A percentile compares a stretch with the other conserved stretches of the same genome.
These are phyloP conservation scores for Nycticryphes semicollaris DNA, from an alignment of 2,113 vertebrate genomes.

Conservation along the genomic window DNA sequence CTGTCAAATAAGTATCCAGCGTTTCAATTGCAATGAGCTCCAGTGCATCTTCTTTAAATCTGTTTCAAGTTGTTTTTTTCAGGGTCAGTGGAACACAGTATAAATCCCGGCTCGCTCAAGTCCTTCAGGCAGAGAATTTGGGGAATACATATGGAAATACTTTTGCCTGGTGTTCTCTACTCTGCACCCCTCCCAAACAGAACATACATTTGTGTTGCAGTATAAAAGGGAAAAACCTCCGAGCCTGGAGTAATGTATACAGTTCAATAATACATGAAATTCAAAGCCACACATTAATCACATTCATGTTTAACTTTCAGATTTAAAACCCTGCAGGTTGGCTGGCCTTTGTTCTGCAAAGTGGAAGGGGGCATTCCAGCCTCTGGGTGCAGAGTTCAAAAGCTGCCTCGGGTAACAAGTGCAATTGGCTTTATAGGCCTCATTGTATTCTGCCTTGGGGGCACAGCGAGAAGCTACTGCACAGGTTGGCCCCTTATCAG, in stretches of 20 bases:
- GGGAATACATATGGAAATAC: conserved; percentile 66
- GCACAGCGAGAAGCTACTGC: background rate
- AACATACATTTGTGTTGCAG: conserved; percentile 48
- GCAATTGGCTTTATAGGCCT: conserved; percentile 36
- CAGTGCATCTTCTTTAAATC: conserved; percentile 49
- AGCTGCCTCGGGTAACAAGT: conserved; percentile 63
- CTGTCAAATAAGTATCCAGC: conserved; percentile 31
- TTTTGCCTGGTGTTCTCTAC: conserved; percentile 48
- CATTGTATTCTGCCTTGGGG: conserved; percentile 6
- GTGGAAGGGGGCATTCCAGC: conserved; percentile 61
- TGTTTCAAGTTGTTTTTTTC: conserved; percentile 44
- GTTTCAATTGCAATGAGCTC: conserved; percentile 27
- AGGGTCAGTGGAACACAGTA: conserved; percentile 46
- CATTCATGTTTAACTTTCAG: conserved; percentile 53
- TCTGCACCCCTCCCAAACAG: conserved; percentile 43
- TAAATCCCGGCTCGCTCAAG: conserved; percentile 45
- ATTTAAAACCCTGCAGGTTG: conserved; percentile 52
- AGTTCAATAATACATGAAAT: conserved; percentile 58
- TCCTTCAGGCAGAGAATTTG: conserved; percentile 55
- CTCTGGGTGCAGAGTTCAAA: conserved; percentile 36
- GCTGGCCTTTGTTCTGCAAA: conserved; percentile 58
- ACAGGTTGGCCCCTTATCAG: conserved; percentile 40
- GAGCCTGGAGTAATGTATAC: conserved; percentile 58
- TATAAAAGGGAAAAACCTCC: conserved; percentile 44
- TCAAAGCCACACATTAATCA: conserved; percentile 70